Percentiles rank a stretch among this genome's conserved stretches.
Conservation (phyloP, 2,888 invertebrate genomes). For the Callimorpha dominula region DNA sequence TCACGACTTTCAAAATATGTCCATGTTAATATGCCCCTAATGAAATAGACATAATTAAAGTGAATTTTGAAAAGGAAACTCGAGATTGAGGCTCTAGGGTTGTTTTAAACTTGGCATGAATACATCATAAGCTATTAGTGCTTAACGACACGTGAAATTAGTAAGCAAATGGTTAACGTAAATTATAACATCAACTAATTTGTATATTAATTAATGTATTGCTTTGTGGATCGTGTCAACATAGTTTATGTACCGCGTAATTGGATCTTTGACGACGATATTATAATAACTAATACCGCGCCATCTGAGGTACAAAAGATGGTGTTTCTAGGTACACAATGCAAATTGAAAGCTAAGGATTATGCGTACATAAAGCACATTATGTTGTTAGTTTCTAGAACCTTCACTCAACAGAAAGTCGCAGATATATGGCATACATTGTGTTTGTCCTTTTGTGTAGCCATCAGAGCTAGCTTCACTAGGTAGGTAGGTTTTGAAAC, state of each 20-base stretch:
- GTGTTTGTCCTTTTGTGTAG: too few species aligned
- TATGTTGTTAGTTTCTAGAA: not conserved
- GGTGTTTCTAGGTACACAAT: not conserved
- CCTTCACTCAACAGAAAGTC: too few species aligned
- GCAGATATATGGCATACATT: too few species aligned
- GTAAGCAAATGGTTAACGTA: not conserved
- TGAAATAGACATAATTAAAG: not conserved
- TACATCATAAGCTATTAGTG: constrained; percentile 2
- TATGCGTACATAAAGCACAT: not conserved
- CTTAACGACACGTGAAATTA: constrained; percentile 12
- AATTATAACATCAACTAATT: constrained; percentile 14
- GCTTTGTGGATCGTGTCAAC: not conserved
- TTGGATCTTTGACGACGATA: not conserved
- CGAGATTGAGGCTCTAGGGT: not conserved
- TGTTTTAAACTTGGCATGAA: not conserved
- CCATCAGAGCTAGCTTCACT: too few species aligned
- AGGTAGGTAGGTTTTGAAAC: too few species aligned
- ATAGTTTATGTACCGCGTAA: not conserved
- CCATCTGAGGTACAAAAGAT: not conserved
- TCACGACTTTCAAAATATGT: not conserved
- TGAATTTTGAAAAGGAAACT: not conserved
- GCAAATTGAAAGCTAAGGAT: not conserved
- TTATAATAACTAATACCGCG: not conserved
- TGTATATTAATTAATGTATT: constrained; percentile 10
- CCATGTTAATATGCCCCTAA: not conserved